phyloP scores from a whole-genome alignment of 1,140 invertebrate genomes.

The Brachionus rotundiformis region DNA sequence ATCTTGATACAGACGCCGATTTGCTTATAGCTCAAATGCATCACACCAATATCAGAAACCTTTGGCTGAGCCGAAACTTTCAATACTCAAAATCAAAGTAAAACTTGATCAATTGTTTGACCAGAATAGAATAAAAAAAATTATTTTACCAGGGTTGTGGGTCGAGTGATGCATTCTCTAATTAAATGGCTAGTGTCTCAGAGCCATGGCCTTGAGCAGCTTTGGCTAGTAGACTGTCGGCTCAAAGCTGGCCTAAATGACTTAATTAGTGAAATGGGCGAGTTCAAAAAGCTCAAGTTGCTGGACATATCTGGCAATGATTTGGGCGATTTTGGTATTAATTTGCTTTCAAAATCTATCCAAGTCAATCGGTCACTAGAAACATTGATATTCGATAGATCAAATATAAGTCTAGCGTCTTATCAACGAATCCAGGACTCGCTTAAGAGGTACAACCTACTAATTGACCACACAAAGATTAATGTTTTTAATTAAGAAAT shows the following conservation, averaged over 20 bases:
- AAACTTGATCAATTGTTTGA: too few species aligned
- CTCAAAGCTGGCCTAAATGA: conserved; percentile 20
- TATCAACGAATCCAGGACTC: conserved; percentile 29
- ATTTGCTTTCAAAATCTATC: conserved; percentile 35
- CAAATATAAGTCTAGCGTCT: neutral
- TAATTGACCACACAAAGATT: too few species aligned
- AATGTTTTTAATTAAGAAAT: conserved; percentile 46
- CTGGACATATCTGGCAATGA: conserved; percentile 48
- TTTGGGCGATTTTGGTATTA: conserved; percentile 28
- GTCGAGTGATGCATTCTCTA: conserved; percentile 20
- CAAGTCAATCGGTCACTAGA: conserved; percentile 49
- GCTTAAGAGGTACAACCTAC: conserved; percentile 29
- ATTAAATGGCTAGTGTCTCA: conserved; percentile 34
- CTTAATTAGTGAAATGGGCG: conserved; percentile 49
- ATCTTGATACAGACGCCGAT: conserved; percentile 20
- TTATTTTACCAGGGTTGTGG: neutral
- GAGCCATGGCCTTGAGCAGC: neutral
- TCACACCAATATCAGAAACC: conserved; percentile 5
- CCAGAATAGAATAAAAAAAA: neutral
- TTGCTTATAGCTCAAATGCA: neutral
- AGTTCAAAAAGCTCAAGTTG: conserved; percentile 14
- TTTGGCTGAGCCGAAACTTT: neutral
- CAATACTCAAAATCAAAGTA: conserved; percentile 47
- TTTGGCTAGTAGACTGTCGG: conserved; percentile 38
- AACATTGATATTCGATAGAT: conserved; percentile 30